Evolutionary conservation across 2,797 vertebrate genomes (phyloP).

Genomic region (Microctenopoma stevenorrisi): DNA sequence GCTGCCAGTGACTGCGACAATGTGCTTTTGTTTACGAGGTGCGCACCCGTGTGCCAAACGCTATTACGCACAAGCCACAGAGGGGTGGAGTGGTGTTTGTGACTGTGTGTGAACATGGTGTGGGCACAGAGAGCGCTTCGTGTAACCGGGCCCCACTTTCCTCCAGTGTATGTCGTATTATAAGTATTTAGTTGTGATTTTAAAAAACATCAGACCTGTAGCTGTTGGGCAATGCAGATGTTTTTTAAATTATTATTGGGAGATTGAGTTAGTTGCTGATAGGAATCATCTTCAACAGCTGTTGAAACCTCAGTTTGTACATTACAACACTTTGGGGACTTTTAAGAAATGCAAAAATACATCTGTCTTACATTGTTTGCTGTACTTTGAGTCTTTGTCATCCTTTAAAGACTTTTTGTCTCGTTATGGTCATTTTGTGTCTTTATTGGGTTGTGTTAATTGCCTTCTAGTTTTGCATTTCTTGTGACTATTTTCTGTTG

Average conservation of each 20-base stretch:
- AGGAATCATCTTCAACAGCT: neutral
- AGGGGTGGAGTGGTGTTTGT: constrained; percentile 27
- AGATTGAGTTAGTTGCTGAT: neutral
- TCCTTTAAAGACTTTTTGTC: neutral
- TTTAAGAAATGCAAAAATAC: too few relatives aligned
- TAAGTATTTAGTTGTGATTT: neutral
- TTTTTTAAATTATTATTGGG: neutral
- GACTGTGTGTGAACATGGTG: neutral
- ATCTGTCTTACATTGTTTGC: neutral
- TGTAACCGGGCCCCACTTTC: constrained; percentile 26
- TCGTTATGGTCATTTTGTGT: neutral
- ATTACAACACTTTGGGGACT: too few relatives aligned
- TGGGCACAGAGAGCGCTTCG: constrained; percentile 26
- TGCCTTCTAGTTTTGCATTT: neutral
- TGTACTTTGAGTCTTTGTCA: neutral
- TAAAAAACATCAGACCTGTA: neutral
- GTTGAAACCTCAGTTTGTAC: neutral
- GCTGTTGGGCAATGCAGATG: neutral
- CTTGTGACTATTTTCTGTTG: too few relatives aligned
- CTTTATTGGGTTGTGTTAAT: neutral
- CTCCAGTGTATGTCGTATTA: constrained; percentile 13
- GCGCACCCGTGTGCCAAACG: constrained; percentile 83
- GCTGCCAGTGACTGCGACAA: constrained; percentile 78
- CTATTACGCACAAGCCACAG: constrained; percentile 59
- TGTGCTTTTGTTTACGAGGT: constrained; percentile 95